Evolutionary conservation across 2,888 invertebrate species (phyloP).

Genomic region (Pseudanteris insignis): DNA sequence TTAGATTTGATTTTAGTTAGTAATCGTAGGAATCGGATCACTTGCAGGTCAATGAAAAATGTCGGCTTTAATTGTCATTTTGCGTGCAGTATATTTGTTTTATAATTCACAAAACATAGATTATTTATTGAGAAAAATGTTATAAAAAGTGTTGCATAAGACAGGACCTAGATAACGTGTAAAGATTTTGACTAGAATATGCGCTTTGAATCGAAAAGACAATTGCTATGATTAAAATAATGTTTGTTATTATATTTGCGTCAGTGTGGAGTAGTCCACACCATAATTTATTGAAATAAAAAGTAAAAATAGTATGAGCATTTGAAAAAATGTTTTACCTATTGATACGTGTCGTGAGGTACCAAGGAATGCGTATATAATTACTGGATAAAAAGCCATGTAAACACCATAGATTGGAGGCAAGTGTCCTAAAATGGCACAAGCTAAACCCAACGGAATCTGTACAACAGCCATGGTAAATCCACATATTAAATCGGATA

Average conservation of each 20-base stretch:
- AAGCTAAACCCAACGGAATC: conserved; percentile 80
- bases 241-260: too few species aligned
- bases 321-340: too few species aligned
- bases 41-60: too few species aligned
- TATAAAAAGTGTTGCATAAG: too few species aligned
- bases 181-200: too few species aligned
- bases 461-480: conserved; percentile 86
- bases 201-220: background rate
- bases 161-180: too few species aligned
- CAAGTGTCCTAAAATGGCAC: conserved; percentile 69
- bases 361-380: conserved; percentile 73
- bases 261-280: background rate
- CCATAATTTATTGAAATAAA: background rate
- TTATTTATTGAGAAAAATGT: too few species aligned
- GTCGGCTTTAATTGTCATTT: too few species aligned
- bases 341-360: conserved; percentile 76
- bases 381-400: conserved; percentile 70
- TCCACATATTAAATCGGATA: conserved; percentile 80
- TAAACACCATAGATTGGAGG: conserved; percentile 69
- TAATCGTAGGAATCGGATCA: too few species aligned
- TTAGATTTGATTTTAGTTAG: too few species aligned
- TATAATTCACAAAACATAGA: too few species aligned
- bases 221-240: background rate
- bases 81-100: too few species aligned
- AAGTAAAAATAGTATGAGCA: background rate